A percentile compares a stretch with the other conserved stretches of the same genome.
Evolutionary conservation across 2,113 vertebrate genomes (phyloP).

Genomic region (Oxyruncus cristatus): DNA sequence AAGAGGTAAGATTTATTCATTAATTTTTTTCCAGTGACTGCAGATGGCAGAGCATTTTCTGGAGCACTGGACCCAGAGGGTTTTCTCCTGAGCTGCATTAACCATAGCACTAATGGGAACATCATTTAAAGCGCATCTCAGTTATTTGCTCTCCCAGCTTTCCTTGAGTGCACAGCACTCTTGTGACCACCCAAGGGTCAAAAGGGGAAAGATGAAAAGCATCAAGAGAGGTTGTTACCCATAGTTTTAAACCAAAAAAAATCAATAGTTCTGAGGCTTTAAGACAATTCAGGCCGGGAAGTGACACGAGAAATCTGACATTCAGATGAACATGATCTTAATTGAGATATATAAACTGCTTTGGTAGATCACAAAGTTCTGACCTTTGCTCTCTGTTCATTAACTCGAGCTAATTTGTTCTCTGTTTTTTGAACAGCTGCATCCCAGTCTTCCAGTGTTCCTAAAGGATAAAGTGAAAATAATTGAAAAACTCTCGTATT

Average conservation of each 20-base stretch:
- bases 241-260: background rate
- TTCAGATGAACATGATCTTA: background rate
- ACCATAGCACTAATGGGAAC: background rate
- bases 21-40: background rate
- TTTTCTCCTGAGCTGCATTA: background rate
- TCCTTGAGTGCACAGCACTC: background rate
- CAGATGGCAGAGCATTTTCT: background rate
- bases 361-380: background rate
- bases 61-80: background rate
- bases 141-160: background rate
- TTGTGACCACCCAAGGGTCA: background rate
- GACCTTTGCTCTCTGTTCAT: conserved; percentile 90
- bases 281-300: background rate
- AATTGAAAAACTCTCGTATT: background rate
- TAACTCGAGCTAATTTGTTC: conserved; percentile 84
- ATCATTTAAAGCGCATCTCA: background rate
- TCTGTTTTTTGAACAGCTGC: conserved; percentile 91
- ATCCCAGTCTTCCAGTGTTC: conserved; percentile 95
- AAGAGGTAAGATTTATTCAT: background rate
- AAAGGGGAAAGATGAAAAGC: background rate
- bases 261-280: background rate
- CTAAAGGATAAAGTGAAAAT: conserved; percentile 54
- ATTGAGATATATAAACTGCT: background rate
- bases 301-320: background rate
- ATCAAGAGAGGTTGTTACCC: background rate